Percentiles rank a stretch among this genome's conserved stretches.
Conservation (phyloP, 2,113 vertebrate genomes). For the Chrysemys picta region DNA sequence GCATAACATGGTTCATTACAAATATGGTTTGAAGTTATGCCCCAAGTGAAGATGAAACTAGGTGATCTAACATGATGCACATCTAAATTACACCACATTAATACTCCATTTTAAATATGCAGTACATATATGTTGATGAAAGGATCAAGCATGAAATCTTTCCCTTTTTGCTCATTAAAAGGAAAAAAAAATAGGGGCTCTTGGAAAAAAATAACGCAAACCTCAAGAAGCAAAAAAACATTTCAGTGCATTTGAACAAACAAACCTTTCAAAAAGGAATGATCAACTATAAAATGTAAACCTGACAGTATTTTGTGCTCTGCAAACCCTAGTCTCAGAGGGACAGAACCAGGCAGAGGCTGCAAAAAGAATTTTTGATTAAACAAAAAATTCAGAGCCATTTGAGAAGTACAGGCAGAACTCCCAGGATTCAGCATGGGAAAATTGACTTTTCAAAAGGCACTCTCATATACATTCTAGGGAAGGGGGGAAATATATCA, state of each 20-base stretch:
- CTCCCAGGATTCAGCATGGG: not conserved
- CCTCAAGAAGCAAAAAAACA: not conserved
- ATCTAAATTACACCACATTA: not conserved
- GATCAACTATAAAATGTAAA: not conserved
- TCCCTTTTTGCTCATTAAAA: not conserved
- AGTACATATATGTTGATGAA: not conserved
- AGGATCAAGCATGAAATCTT: not conserved
- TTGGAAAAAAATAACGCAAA: not conserved
- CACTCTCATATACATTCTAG: not conserved
- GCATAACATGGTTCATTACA: fast-evolving
- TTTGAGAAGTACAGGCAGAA: not conserved
- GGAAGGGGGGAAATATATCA: not conserved
- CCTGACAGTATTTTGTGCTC: not conserved
- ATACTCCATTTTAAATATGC: not conserved
- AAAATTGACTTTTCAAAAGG: not conserved
- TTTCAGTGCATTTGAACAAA: not conserved
- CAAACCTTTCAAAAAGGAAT: not conserved
- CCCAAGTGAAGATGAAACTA: not conserved
- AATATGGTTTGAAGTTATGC: not conserved
- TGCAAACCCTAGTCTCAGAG: not conserved
- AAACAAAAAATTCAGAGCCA: not conserved
- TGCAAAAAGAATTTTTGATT: not conserved
- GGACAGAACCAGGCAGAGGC: not conserved
- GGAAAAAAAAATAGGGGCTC: not conserved
- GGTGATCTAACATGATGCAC: not conserved